Evolutionary conservation across 2,113 vertebrate species (phyloP), one percentile per base, ranked within the genome.

Genomic region (Macquaria ambigua): DNA sequence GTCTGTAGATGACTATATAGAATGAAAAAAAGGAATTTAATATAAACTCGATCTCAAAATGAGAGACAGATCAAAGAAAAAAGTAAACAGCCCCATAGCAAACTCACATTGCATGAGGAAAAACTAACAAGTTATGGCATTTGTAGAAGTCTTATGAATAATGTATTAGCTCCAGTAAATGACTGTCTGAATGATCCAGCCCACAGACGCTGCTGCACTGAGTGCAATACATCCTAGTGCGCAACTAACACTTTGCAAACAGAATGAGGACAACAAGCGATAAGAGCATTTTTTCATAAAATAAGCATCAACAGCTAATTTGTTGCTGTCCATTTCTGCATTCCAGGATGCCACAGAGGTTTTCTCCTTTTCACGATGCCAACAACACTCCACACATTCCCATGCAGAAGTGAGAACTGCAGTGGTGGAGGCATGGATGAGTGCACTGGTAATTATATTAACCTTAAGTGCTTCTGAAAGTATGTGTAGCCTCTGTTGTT

Each of bases 381-480:
- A 79, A 66, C 71, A 55, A 39, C 18, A 9, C 37, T 12, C 3
- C 43, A 53, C 31, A 14, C 81, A 88, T 87, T 86, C 81, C 84
- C 56, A 34, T 77, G 75, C 83, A 82, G 55, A n/a, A 48, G 56
- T 37, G 80, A 82, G 73, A 69, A 23, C 50, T 48, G 84, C 87
- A 46, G 84, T 59, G 68, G 69, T 25, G 8, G 62, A 79, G 48
- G 39, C 70, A 86, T 46, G 75, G 61, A 79, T 48, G 67, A 81
- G 58, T 70, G 84, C 83, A 21, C 77, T 18, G 74, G 55, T 93
- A 92, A 93, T 85, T 75, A 83, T 46, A 88, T 90, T 87, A 89
- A 85, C 87, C 82, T 85, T 90, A 90, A 93, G 92, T 91, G 92
- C 91, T 87, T 90, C 76, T 83, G 80, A 88, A 87, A 89, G 82